Evolutionary conservation across 2,888 invertebrate genomes (phyloP).

Genomic region (Drosophila acutilabella): DNA sequence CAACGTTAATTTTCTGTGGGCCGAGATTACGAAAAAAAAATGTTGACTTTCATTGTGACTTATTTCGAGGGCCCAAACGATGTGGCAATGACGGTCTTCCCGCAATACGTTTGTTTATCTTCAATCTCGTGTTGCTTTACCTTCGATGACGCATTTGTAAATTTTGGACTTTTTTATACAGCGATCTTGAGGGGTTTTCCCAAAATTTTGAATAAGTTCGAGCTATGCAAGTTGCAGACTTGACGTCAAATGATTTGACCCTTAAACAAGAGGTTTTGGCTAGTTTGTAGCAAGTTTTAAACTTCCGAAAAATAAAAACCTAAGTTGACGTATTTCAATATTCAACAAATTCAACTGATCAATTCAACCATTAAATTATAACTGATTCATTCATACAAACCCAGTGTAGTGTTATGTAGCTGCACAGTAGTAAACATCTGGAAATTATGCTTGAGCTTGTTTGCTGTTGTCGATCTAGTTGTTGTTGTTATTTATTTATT

Average conservation of each 20-base stretch:
- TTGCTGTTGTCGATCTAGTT: constrained; percentile 54
- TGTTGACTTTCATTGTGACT: constrained; percentile 65
- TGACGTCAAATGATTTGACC: background rate
- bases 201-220: constrained; percentile 25
- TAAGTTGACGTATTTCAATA: too few species aligned
- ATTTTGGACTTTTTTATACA: constrained; percentile 7
- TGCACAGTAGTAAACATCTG: too few species aligned
- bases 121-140: constrained; percentile 1
- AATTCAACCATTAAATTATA: too few species aligned
- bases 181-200: constrained; percentile 60
- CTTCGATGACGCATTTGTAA: constrained; percentile 55
- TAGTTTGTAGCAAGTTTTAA: background rate
- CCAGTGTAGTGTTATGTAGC: too few species aligned
- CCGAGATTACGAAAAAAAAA: constrained; percentile 19
- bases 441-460: too few species aligned
- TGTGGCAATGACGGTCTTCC: constrained; percentile 69
- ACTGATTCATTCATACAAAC: too few species aligned
- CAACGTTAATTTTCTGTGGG: constrained; percentile 17
- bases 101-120: constrained; percentile 24
- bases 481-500: constrained; percentile 79
- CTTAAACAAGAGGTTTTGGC: background rate
- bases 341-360: too few species aligned
- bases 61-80: constrained; percentile 48
- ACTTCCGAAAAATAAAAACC: too few species aligned
- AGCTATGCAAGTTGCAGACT: background rate